phyloP scores from a whole-genome alignment of 2,113 vertebrate species.

The Anolis sagrei region DNA sequence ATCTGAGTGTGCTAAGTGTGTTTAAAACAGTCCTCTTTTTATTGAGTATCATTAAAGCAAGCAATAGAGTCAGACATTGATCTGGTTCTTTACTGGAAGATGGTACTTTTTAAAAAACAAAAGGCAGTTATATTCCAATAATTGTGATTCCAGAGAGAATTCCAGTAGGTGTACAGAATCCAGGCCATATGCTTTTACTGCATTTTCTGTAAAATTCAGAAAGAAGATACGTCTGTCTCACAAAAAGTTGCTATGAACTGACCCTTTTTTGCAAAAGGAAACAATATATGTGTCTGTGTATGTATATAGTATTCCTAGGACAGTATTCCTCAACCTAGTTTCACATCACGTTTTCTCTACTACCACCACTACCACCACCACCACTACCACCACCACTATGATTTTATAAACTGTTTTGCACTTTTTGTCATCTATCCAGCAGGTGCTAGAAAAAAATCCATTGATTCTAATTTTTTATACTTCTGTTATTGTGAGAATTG shows the following conservation, averaged over 20 bases:
- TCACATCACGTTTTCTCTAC: no score
- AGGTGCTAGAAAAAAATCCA: no score
- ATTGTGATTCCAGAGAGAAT: conserved; percentile 45
- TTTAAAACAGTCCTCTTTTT: conserved; percentile 44
- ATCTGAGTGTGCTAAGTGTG: neutral
- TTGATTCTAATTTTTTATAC: no score
- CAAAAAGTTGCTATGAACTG: neutral
- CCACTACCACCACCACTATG: no score
- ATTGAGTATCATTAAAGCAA: conserved; percentile 39
- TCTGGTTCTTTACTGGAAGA: conserved; percentile 44
- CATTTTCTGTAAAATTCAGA: neutral
- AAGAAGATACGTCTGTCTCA: neutral
- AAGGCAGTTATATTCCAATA: conserved; percentile 46
- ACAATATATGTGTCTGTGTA: no score
- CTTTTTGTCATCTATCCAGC: no score
- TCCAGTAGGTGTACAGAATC: neutral
- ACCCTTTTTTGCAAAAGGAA: neutral
- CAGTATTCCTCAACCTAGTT: no score
- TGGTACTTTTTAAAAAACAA: conserved; percentile 27
- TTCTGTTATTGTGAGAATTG: no score
- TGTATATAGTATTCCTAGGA: no score
- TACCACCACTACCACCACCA: no score
- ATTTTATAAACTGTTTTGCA: no score
- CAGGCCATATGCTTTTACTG: conserved; percentile 28
- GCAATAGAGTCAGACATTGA: conserved; percentile 43